These are phyloP conservation scores for Centropus unirufus DNA, from an alignment of 2,113 vertebrate species.

Conservation along the genomic window DNA sequence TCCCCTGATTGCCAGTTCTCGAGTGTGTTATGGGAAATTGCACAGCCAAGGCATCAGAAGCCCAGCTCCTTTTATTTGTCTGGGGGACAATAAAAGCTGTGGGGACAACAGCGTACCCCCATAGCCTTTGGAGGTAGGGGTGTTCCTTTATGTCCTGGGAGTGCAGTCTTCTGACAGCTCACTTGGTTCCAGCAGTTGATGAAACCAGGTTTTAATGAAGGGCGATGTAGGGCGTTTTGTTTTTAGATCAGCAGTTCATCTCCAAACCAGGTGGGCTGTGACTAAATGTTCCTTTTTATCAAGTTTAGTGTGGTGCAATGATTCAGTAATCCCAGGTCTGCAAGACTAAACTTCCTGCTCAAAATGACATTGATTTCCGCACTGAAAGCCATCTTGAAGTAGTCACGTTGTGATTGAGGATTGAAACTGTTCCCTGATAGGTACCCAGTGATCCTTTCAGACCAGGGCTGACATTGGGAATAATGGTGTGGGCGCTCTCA, in stretches of 20 bases:
- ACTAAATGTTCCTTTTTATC: not conserved
- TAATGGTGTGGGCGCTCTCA: rapidly evolving
- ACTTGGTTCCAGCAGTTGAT: not conserved
- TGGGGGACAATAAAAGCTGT: too few species aligned
- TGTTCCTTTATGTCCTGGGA: not conserved
- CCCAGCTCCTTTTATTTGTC: not conserved
- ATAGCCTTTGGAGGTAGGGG: not conserved
- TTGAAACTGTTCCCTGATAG: not conserved
- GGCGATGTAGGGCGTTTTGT: not conserved
- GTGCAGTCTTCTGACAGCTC: not conserved
- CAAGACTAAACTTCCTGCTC: not conserved
- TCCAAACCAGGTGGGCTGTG: not conserved
- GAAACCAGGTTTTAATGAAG: not conserved
- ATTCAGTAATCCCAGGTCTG: not conserved
- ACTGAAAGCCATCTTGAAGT: not conserved
- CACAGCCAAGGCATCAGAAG: not conserved
- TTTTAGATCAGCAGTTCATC: not conserved
- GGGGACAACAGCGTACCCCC: not conserved
- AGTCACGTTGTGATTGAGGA: not conserved
- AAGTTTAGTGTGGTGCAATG: rapidly evolving
- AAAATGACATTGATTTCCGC: not conserved
- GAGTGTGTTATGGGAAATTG: not conserved
- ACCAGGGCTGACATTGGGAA: not conserved
- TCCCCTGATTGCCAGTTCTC: not conserved
- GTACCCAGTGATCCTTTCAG: not conserved